A percentile compares a stretch with the other conserved stretches of the same genome.
phyloP scores from a whole-genome alignment of 2,888 invertebrate species.

The Mystacides longicornis region DNA sequence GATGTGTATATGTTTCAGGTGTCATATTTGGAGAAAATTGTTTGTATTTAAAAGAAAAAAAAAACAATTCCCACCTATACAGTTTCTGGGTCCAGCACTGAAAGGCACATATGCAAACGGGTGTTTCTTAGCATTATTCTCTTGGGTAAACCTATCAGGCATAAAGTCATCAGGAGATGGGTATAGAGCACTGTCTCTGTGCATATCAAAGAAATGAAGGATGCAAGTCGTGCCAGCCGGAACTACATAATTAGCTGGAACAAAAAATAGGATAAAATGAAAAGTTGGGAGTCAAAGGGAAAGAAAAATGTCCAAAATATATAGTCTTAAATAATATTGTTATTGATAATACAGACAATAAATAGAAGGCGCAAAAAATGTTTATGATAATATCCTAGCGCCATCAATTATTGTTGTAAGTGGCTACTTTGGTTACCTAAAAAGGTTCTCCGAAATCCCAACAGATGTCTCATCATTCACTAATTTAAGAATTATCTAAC shows the following conservation, averaged over 20 bases:
- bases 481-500: too few relatives aligned
- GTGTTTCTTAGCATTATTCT: slow-evolving; percentile 33
- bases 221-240: slow-evolving; percentile 30
- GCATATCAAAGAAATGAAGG: slow-evolving; percentile 33
- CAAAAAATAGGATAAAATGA: slow-evolving; percentile 2
- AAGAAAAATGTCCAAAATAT: too few relatives aligned
- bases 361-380: too few relatives aligned
- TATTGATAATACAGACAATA: too few relatives aligned
- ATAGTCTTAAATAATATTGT: too few relatives aligned
- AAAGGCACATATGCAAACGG: slow-evolving; percentile 38
- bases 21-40: background rate
- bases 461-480: too few relatives aligned
- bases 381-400: too few relatives aligned
- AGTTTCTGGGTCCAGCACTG: slow-evolving; percentile 31
- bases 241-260: slow-evolving; percentile 30
- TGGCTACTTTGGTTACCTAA: too few relatives aligned
- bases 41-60: background rate
- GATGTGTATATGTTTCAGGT: too few relatives aligned
- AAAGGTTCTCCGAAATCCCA: too few relatives aligned
- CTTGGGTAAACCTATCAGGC: slow-evolving; percentile 44
- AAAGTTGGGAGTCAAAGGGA: too few relatives aligned
- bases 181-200: slow-evolving; percentile 41
- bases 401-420: too few relatives aligned
- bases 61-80: slow-evolving; percentile 32
- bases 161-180: slow-evolving; percentile 42